Conservation (phyloP, 2,888 invertebrate species). For the Cataglyphis livida region DNA sequence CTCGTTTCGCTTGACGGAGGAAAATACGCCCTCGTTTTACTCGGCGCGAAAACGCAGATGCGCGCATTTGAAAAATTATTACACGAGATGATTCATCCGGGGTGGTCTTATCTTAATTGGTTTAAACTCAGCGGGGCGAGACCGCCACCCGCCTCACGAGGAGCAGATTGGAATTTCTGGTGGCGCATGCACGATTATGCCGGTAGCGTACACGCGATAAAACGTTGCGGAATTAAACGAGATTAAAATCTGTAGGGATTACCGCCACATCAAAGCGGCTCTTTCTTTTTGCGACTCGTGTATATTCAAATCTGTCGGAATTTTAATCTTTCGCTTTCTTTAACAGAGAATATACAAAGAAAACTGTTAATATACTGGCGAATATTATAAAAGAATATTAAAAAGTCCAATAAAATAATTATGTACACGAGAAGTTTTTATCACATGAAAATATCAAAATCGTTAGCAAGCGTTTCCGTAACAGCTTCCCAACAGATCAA, state of each 20-base stretch:
- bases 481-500: not conserved
- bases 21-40: conserved; percentile 2
- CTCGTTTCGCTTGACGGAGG: not conserved
- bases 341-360: conserved; percentile 27
- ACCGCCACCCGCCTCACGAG: not conserved
- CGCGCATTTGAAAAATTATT: conserved; percentile 45
- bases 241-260: conserved; percentile 54
- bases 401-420: conserved; percentile 22
- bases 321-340: conserved; percentile 40
- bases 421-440: not conserved
- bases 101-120: conserved; percentile 50
- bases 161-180: conserved; percentile 54
- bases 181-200: conserved; percentile 52
- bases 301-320: conserved; percentile 48
- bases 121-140: conserved; percentile 34
- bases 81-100: conserved; percentile 36
- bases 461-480: not conserved
- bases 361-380: conserved; percentile 2
- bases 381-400: conserved; percentile 1
- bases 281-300: conserved; percentile 26
- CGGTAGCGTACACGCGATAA: conserved; percentile 52
- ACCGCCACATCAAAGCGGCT: conserved; percentile 46
- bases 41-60: not conserved
- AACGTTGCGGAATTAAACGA: conserved; percentile 53
- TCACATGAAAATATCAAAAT: not conserved